Percentiles rank a stretch among this genome's conserved stretches.
These are phyloP conservation scores for Hemiprocne comata DNA, from an alignment of 2,113 vertebrate species.

Conservation along the genomic window DNA sequence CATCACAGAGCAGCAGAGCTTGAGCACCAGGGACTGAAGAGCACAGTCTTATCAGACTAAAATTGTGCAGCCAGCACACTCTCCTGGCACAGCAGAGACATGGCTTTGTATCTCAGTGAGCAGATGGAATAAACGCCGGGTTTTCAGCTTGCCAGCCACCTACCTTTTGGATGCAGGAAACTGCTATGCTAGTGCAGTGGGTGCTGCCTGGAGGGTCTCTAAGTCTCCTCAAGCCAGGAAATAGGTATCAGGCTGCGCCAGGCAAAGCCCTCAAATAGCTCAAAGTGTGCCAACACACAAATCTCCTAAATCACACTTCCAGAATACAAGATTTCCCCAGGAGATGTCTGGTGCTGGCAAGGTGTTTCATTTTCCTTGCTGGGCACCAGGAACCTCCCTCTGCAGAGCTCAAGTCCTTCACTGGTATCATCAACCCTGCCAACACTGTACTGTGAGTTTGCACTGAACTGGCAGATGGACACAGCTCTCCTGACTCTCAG, in stretches of 20 bases:
- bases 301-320: not conserved
- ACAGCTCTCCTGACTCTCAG: not conserved
- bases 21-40: not conserved
- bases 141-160: not conserved
- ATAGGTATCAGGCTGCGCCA: not conserved
- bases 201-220: not conserved
- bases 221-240: not conserved
- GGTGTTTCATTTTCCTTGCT: not conserved
- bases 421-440: not conserved
- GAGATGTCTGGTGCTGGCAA: not conserved
- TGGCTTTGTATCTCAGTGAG: not conserved
- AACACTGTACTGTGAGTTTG: not conserved
- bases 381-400: not conserved
- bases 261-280: accelerated
- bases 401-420: not conserved
- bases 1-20: not conserved
- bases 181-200: accelerated
- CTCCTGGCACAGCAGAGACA: constrained; percentile 32
- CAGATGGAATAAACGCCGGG: accelerated
- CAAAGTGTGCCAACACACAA: not conserved
- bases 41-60: not conserved
- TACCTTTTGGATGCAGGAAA: not conserved
- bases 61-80: constrained; percentile 47
- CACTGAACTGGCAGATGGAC: not conserved
- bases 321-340: not conserved